Conservation (phyloP, 2,113 vertebrate species). For the Mungos mungo region DNA sequence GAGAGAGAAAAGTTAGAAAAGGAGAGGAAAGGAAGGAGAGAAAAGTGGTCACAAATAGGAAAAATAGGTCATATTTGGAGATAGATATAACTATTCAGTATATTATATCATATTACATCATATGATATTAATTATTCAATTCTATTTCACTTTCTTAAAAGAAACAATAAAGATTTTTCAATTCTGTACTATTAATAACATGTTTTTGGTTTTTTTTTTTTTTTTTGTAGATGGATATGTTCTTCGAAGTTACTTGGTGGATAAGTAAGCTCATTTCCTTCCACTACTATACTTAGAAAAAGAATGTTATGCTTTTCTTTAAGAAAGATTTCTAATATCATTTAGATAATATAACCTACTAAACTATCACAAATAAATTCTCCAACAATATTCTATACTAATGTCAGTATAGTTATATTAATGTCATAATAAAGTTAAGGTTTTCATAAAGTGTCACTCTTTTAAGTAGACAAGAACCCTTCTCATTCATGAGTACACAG, state of each 20-base stretch:
- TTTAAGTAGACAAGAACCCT: neutral
- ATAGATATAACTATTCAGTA: neutral
- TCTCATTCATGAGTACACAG: neutral
- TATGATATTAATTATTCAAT: neutral
- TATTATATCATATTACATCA: neutral
- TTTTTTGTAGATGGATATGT: slow-evolving; percentile 93
- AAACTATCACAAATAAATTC: neutral
- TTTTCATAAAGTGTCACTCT: slow-evolving; percentile 16
- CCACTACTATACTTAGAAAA: neutral
- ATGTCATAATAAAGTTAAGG: neutral
- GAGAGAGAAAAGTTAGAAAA: neutral
- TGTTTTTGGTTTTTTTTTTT: slow-evolving; percentile 57
- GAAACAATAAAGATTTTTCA: slow-evolving; percentile 38
- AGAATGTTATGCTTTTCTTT: neutral
- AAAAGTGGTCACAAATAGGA: neutral
- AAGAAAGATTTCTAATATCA: neutral
- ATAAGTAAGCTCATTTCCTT: slow-evolving; percentile 88
- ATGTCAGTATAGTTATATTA: neutral
- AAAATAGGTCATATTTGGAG: slow-evolving; percentile 17
- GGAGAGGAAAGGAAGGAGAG: neutral
- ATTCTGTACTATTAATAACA: slow-evolving; percentile 1
- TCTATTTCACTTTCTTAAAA: neutral
- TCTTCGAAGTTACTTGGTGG: slow-evolving; percentile 83
- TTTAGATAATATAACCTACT: neutral
- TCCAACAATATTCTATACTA: neutral